Percentiles rank a stretch among this genome's conserved stretches.
Evolutionary conservation across 2,113 vertebrate genomes (phyloP).

Genomic region (Bothrops jararaca): DNA sequence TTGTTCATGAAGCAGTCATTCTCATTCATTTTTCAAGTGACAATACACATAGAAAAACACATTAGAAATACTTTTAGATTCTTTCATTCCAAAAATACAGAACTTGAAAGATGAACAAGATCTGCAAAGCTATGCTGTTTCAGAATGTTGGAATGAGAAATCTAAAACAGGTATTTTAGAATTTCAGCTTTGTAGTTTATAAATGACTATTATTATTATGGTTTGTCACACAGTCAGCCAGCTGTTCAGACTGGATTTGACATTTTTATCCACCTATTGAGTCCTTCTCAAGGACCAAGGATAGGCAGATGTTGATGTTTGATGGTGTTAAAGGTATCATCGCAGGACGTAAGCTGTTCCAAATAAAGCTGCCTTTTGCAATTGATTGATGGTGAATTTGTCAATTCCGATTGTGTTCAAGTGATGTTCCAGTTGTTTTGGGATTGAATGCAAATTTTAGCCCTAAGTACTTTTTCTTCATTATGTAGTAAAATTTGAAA

Average conservation of each 20-base stretch:
- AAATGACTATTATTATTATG: not conserved
- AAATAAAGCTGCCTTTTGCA: too few relatives aligned
- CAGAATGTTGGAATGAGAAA: not conserved
- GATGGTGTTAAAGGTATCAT: not conserved
- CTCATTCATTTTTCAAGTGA: conserved; percentile 25
- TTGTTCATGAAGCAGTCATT: conserved; percentile 19
- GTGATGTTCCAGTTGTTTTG: too few relatives aligned
- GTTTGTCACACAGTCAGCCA: not conserved
- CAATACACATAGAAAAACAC: not conserved
- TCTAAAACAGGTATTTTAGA: not conserved
- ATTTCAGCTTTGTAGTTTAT: not conserved
- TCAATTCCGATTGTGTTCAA: too few relatives aligned
- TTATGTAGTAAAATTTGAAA: not conserved
- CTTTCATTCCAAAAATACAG: conserved; percentile 31
- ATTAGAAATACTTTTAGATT: not conserved
- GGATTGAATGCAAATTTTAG: not conserved
- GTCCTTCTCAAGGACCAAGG: not conserved
- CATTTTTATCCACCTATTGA: too few relatives aligned
- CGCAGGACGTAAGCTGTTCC: too few relatives aligned
- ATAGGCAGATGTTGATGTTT: not conserved
- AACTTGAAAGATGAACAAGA: conserved; percentile 1
- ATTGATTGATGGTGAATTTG: too few relatives aligned
- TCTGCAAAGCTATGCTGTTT: not conserved
- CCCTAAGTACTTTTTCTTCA: not conserved
- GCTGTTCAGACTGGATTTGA: not conserved